A percentile compares a stretch with the other conserved stretches of the same genome.
Conservation (phyloP, 2,888 invertebrate species). For the Malacosoma neustria region DNA sequence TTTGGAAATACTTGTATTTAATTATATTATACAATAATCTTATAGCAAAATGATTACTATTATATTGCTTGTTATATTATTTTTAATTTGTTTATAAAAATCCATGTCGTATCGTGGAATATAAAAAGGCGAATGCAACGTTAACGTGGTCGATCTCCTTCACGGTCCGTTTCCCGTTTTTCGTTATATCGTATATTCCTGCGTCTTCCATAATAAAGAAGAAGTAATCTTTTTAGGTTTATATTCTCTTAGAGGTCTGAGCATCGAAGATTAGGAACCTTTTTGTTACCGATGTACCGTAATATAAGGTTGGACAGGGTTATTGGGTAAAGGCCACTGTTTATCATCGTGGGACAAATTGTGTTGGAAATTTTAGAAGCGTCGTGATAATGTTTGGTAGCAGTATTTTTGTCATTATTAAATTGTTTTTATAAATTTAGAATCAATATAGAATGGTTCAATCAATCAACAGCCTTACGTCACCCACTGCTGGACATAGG, state of each 20-base stretch:
- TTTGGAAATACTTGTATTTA: too few relatives aligned
- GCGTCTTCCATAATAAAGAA: conserved; percentile 7
- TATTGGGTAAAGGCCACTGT: background rate
- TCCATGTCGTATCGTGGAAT: background rate
- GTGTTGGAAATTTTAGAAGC: background rate
- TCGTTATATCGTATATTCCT: conserved; percentile 10
- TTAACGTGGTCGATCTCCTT: conserved; percentile 28
- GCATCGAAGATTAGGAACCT: conserved; percentile 3
- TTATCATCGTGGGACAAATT: background rate
- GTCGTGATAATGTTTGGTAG: background rate
- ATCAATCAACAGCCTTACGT: too few relatives aligned
- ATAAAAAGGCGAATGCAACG: background rate
- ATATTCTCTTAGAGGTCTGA: conserved; percentile 6
- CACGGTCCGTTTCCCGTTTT: conserved; percentile 9
- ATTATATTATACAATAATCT: too few relatives aligned
- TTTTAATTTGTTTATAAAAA: too few relatives aligned
- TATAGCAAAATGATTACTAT: too few relatives aligned
- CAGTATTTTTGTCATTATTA: too few relatives aligned
- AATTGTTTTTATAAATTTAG: too few relatives aligned
- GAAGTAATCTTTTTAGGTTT: conserved; percentile 6
- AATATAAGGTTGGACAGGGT: background rate
- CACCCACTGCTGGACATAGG: too few relatives aligned
- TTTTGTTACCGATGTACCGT: conserved; percentile 1
- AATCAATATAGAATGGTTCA: too few relatives aligned
- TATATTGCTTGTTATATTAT: too few relatives aligned